phyloP scores from a whole-genome alignment of 2,888 invertebrate species.

The Chromoteleia sp. region DNA sequence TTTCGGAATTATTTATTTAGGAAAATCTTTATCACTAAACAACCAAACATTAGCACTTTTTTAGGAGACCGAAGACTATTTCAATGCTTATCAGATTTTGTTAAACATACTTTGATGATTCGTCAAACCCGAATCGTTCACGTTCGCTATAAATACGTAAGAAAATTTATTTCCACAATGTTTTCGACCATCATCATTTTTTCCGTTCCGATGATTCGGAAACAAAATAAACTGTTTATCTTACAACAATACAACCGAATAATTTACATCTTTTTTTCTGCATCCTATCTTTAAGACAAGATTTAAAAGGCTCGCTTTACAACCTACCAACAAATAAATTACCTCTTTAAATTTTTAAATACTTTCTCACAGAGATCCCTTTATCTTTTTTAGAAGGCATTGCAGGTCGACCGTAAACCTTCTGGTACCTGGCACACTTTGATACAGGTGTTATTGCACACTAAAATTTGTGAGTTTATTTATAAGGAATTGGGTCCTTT shows the following conservation, averaged over 20 bases:
- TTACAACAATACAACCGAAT: slow-evolving; percentile 4
- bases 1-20: slow-evolving; percentile 8
- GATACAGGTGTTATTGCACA: slow-evolving; percentile 54
- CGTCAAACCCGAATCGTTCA: slow-evolving; percentile 2
- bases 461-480: slow-evolving; percentile 55
- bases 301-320: slow-evolving; percentile 50
- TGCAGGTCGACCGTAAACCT: slow-evolving; percentile 27
- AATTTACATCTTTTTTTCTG: slow-evolving; percentile 14
- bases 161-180: slow-evolving; percentile 18
- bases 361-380: slow-evolving; percentile 40
- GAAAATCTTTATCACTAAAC: slow-evolving; percentile 34
- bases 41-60: slow-evolving; percentile 44
- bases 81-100: slow-evolving; percentile 39
- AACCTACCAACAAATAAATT: slow-evolving; percentile 45
- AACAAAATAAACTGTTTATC: slow-evolving; percentile 17
- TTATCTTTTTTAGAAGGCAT: slow-evolving; percentile 32
- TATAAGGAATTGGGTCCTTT: slow-evolving; percentile 43
- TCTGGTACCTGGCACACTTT: slow-evolving; percentile 44
- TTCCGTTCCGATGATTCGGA: background rate
- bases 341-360: slow-evolving; percentile 52
- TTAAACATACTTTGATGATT: slow-evolving; percentile 21
- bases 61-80: background rate
- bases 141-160: background rate
- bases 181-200: slow-evolving; percentile 8
- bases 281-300: slow-evolving; percentile 19